Percentiles rank a stretch among this genome's conserved stretches.
Conservation (phyloP, 2,888 invertebrate genomes). For the Drosophila pseudotakahashii region DNA sequence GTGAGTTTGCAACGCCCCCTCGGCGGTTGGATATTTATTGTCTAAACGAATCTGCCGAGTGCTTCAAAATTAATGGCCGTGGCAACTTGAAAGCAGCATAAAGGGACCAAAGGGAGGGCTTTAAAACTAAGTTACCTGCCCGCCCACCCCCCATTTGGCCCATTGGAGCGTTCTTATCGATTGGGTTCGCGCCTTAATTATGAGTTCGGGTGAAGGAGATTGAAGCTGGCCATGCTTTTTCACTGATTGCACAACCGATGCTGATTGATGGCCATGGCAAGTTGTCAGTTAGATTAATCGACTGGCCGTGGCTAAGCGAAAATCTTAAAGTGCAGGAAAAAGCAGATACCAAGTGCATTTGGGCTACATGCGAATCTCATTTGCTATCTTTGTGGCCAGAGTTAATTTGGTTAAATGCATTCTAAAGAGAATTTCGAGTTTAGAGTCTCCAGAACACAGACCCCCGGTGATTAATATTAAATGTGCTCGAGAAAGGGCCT, state of each 20-base stretch:
- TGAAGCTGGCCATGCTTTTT: conserved; percentile 55
- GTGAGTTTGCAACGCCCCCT: conserved; percentile 28
- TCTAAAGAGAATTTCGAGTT: not conserved
- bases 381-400: conserved; percentile 26
- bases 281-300: conserved; percentile 38
- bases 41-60: conserved; percentile 54
- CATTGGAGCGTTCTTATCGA: conserved; percentile 21
- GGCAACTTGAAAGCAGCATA: conserved; percentile 36
- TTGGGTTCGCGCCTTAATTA: conserved; percentile 34
- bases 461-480: conserved; percentile 31
- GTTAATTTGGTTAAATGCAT: conserved; percentile 35
- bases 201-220: conserved; percentile 36
- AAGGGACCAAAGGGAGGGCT: conserved; percentile 24
- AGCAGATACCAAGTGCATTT: not conserved
- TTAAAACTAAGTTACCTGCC: conserved; percentile 32
- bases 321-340: conserved; percentile 1
- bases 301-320: conserved; percentile 1
- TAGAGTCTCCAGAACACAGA: conserved; percentile 12
- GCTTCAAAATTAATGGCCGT: conserved; percentile 54
- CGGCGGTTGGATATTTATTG: conserved; percentile 48
- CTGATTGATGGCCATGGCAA: conserved; percentile 61
- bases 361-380: conserved; percentile 38
- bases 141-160: not conserved
- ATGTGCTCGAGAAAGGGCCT: conserved; percentile 21
- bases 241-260: conserved; percentile 53